These are phyloP conservation scores for Leucoptera coffeella DNA, from an alignment of 2,888 invertebrate genomes.

Conservation along the genomic window DNA sequence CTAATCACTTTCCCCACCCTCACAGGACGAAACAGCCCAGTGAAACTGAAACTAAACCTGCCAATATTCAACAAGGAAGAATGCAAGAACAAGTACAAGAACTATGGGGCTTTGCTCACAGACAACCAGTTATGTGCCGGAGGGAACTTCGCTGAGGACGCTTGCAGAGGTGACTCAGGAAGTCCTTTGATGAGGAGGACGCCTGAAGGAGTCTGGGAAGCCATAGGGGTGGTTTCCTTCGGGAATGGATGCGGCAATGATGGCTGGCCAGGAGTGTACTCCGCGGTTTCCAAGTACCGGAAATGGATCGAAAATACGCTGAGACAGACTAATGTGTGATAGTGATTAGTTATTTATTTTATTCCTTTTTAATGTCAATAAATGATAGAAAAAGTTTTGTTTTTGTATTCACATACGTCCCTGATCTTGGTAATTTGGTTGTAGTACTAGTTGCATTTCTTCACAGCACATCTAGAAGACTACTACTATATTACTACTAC, in stretches of 20 bases:
- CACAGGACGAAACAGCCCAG: conserved; percentile 43
- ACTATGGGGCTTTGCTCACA: conserved; percentile 37
- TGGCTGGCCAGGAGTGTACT: conserved; percentile 65
- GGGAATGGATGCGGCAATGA: conserved; percentile 60
- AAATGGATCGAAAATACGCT: conserved; percentile 54
- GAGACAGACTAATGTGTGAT: conserved; percentile 18
- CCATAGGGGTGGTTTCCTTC: conserved; percentile 62
- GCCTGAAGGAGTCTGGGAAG: conserved; percentile 46
- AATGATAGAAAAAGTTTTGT: too few species aligned
- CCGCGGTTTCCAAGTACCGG: conserved; percentile 52
- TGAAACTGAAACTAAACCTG: conserved; percentile 59
- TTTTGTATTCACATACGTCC: too few species aligned
- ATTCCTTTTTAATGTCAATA: too few species aligned
- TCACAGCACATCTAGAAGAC: too few species aligned
- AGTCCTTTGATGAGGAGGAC: conserved; percentile 64
- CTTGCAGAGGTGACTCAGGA: conserved; percentile 72
- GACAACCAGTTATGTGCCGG: conserved; percentile 65
- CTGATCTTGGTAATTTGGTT: too few species aligned
- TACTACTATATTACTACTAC: too few species aligned
- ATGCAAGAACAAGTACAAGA: conserved; percentile 45
- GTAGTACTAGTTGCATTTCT: too few species aligned
- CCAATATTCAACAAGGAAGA: conserved; percentile 46
- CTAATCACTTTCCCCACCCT: too few species aligned
- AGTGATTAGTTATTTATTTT: too few species aligned
- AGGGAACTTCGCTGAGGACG: conserved; percentile 60